phyloP scores from a whole-genome alignment of 2,888 invertebrate genomes.

The Synanthedon andrenaeformis region DNA sequence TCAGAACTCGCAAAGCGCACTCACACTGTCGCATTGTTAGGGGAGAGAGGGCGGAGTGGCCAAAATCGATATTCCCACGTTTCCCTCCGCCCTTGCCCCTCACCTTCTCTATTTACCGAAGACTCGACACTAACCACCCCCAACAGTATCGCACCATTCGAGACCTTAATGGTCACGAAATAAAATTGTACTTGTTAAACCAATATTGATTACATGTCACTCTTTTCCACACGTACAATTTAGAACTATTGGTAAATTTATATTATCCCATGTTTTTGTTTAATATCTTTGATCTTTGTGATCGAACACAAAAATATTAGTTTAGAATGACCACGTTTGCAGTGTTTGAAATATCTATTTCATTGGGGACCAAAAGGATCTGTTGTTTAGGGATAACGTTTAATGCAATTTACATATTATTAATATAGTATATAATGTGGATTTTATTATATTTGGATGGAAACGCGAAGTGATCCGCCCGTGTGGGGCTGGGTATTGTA shows the following conservation, averaged over 20 bases:
- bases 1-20: slow-evolving; percentile 51
- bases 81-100: slow-evolving; percentile 51
- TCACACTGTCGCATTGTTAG: slow-evolving; percentile 60
- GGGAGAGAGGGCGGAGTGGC: slow-evolving; percentile 61
- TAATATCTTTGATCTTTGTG: slow-evolving; percentile 1
- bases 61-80: slow-evolving; percentile 68
- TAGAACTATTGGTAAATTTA: slow-evolving; percentile 19
- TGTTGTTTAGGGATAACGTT: too few species aligned
- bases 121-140: slow-evolving; percentile 62
- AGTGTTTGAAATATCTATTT: too few species aligned
- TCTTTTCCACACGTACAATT: slow-evolving; percentile 14
- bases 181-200: slow-evolving; percentile 44
- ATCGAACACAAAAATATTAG: too few species aligned
- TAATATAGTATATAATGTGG: background rate
- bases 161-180: slow-evolving; percentile 48
- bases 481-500: slow-evolving; percentile 13
- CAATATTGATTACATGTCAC: slow-evolving; percentile 17
- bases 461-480: background rate
- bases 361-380: too few species aligned
- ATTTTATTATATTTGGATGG: background rate
- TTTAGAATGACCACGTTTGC: too few species aligned
- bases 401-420: slow-evolving; percentile 1
- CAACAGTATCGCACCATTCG: slow-evolving; percentile 54
- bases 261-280: slow-evolving; percentile 27
- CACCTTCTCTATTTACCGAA: slow-evolving; percentile 30